These are phyloP conservation scores for Stegophylla sp. DNA, from an alignment of 2,888 invertebrate genomes.

Conservation along the genomic window DNA sequence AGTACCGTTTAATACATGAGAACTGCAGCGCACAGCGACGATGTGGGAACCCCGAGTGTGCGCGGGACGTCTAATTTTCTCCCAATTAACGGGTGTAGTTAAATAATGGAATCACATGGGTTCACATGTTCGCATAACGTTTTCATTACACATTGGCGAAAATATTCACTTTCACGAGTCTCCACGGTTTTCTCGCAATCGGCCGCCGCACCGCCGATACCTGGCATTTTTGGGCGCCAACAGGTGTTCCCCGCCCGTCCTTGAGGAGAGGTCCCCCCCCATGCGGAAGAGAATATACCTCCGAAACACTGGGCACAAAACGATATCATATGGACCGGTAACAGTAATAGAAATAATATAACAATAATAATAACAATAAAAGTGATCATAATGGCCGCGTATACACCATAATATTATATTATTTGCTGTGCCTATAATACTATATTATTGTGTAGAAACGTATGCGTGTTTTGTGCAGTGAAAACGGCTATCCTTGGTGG, in stretches of 20 bases:
- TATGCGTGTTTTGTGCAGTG: slow-evolving; percentile 18
- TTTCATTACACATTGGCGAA: slow-evolving; percentile 4
- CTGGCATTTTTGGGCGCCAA: not conserved
- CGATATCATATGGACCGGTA: not conserved
- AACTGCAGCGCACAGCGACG: not conserved
- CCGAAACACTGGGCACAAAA: not conserved
- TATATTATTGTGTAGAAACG: not conserved
- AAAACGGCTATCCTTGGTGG: slow-evolving; percentile 36
- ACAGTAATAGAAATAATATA: not conserved
- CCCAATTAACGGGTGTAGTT: slow-evolving; percentile 1
- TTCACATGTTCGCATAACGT: slow-evolving; percentile 2
- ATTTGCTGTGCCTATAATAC: not conserved
- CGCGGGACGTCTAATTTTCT: slow-evolving; percentile 25
- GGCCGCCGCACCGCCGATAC: too few species aligned
- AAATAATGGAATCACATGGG: not conserved
- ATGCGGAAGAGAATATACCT: slow-evolving; percentile 15
- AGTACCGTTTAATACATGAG: slow-evolving; percentile 6
- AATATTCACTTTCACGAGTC: slow-evolving; percentile 21
- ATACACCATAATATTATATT: not conserved
- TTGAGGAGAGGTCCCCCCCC: not conserved
- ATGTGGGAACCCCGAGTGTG: not conserved
- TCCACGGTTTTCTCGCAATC: not conserved
- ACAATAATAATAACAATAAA: not conserved
- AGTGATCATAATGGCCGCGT: not conserved
- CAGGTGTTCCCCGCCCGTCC: too few species aligned